These are phyloP conservation scores for Aratinga solstitialis DNA, from an alignment of 2,797 vertebrate species.

Conservation along the genomic window DNA sequence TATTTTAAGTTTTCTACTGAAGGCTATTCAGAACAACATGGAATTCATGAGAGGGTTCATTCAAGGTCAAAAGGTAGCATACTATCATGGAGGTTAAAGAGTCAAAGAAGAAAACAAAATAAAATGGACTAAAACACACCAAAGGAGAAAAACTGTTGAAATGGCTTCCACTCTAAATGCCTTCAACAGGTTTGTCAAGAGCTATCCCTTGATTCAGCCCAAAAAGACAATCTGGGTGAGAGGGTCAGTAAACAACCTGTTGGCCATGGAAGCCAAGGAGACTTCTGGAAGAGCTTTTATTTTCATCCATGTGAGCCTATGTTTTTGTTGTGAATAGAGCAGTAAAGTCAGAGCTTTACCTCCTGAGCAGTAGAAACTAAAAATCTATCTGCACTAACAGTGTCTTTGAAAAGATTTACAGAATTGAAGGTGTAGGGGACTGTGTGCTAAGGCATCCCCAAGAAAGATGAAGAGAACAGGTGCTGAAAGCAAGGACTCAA, in stretches of 20 bases:
- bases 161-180: not conserved
- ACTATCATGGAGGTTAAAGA: not conserved
- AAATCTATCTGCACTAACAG: not conserved
- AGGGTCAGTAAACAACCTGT: not conserved
- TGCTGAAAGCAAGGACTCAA: not conserved
- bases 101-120: not conserved
- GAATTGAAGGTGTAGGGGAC: not conserved
- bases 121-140: not conserved
- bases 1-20: not conserved
- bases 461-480: not conserved
- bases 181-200: not conserved
- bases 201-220: not conserved
- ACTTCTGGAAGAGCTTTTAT: not conserved
- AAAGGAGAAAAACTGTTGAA: not conserved
- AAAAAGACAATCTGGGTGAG: not conserved
- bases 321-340: not conserved
- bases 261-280: not conserved
- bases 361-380: not conserved
- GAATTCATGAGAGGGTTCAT: not conserved
- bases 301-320: not conserved
- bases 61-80: not conserved
- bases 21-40: not conserved
- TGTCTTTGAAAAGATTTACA: not conserved
- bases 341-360: not conserved
- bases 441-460: accelerated